Evolutionary conservation across 1,140 invertebrate genomes (phyloP).

Genomic region (Hylaeus volcanicus): DNA sequence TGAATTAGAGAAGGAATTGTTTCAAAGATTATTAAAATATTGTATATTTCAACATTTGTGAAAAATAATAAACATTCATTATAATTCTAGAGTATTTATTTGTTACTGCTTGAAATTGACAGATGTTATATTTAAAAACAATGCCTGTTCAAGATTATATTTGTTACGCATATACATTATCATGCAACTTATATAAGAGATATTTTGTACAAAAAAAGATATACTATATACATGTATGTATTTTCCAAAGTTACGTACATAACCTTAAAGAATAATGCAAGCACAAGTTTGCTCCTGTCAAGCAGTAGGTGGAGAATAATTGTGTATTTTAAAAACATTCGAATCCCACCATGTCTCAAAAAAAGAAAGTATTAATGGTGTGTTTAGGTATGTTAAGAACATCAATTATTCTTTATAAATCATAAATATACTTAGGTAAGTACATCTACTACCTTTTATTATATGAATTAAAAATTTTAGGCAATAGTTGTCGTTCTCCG

Average conservation of each 20-base stretch:
- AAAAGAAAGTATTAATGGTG: slow-evolving; percentile 80
- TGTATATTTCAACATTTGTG: slow-evolving; percentile 1
- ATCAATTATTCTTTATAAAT: background rate
- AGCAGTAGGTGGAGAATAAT: background rate
- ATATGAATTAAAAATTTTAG: slow-evolving; percentile 70
- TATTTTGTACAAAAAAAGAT: background rate
- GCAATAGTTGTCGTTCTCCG: slow-evolving; percentile 97
- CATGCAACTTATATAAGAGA: background rate
- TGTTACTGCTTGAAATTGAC: background rate
- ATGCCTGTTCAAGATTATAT: too few relatives aligned
- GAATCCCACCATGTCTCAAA: slow-evolving; percentile 56
- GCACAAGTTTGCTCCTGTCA: too few relatives aligned
- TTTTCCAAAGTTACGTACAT: slow-evolving; percentile 19
- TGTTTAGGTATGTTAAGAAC: slow-evolving; percentile 77
- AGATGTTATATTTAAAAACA: background rate
- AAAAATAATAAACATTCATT: slow-evolving; percentile 14
- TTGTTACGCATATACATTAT: background rate
- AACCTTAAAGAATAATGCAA: slow-evolving; percentile 18
- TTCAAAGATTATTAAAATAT: slow-evolving; percentile 5
- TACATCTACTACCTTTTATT: background rate
- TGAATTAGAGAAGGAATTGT: background rate
- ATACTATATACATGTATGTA: background rate
- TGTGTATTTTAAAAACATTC: background rate
- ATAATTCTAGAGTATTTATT: background rate
- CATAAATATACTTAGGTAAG: too few relatives aligned